Conservation (phyloP, 2,113 vertebrate genomes). For the Phrynosoma blainvillii region DNA sequence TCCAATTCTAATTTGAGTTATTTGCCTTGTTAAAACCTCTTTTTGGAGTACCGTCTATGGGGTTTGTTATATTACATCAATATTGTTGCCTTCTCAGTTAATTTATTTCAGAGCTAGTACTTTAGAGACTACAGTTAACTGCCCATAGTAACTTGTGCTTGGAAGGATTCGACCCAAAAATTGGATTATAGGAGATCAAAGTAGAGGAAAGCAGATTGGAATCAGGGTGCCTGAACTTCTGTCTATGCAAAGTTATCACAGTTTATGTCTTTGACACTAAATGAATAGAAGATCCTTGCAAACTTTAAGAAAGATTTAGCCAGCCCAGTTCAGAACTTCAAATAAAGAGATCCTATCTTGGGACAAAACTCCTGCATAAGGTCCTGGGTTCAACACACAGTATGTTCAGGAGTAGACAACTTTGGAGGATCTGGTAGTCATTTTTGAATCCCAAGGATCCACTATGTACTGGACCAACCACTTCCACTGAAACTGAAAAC, state of each 20-base stretch:
- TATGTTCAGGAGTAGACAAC: neutral
- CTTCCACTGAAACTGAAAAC: too few relatives aligned
- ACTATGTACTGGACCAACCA: too few relatives aligned
- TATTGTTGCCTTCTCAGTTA: constrained; percentile 38
- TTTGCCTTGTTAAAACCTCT: constrained; percentile 32
- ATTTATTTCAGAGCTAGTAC: constrained; percentile 9
- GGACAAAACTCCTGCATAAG: too few relatives aligned
- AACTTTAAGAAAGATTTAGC: neutral
- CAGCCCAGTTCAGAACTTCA: neutral
- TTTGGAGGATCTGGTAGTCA: too few relatives aligned
- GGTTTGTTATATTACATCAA: constrained; percentile 41
- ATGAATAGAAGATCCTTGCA: neutral
- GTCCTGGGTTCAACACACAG: neutral
- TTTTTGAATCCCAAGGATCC: too few relatives aligned
- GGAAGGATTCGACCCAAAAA: constrained; percentile 15
- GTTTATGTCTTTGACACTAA: neutral
- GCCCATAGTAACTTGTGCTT: constrained; percentile 27
- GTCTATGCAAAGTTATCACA: neutral
- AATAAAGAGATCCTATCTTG: too few relatives aligned
- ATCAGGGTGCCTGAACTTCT: neutral
- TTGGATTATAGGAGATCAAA: constrained; percentile 1
- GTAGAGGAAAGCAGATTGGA: neutral
- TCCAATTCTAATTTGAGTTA: constrained; percentile 39
- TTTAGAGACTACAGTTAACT: constrained; percentile 4
- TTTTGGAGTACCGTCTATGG: neutral